phyloP scores from a whole-genome alignment of 2,113 vertebrate species.

The Syngnathus floridae region DNA sequence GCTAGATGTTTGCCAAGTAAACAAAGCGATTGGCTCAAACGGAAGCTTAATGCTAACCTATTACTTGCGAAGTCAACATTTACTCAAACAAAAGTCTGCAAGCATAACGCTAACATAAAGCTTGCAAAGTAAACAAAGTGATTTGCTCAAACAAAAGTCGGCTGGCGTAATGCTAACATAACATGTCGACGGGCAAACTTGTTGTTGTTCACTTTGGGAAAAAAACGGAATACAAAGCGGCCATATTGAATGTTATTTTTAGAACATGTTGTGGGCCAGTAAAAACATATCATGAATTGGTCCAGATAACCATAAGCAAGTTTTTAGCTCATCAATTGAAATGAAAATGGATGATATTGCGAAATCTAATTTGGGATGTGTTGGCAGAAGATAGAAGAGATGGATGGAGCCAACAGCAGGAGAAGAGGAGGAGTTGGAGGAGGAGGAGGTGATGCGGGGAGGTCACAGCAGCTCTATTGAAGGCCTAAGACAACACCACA shows the following conservation, averaged over 20 bases:
- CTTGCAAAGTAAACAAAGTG: no score
- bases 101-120: no score
- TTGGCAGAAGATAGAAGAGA: slow-evolving; percentile 40
- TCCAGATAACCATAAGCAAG: no score
- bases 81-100: no score
- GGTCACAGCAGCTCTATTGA: slow-evolving; percentile 91
- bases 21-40: no score
- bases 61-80: no score
- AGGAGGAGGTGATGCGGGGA: slow-evolving; percentile 59
- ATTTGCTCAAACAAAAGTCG: no score
- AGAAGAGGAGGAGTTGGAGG: slow-evolving; percentile 19
- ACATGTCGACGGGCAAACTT: no score
- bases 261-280: background rate
- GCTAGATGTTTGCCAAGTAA: no score
- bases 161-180: no score
- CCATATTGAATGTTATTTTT: background rate
- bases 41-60: no score
- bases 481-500: slow-evolving; percentile 94
- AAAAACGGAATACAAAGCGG: background rate
- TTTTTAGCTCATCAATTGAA: background rate
- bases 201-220: background rate
- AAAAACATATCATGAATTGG: no score
- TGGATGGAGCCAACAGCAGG: slow-evolving; percentile 23
- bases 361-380: slow-evolving; percentile 15
- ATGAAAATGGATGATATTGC: slow-evolving; percentile 64